A percentile compares a stretch with the other conserved stretches of the same genome.
These are phyloP conservation scores for Apodemus agrarius DNA, from an alignment of 2,797 vertebrate species.

Conservation along the genomic window DNA sequence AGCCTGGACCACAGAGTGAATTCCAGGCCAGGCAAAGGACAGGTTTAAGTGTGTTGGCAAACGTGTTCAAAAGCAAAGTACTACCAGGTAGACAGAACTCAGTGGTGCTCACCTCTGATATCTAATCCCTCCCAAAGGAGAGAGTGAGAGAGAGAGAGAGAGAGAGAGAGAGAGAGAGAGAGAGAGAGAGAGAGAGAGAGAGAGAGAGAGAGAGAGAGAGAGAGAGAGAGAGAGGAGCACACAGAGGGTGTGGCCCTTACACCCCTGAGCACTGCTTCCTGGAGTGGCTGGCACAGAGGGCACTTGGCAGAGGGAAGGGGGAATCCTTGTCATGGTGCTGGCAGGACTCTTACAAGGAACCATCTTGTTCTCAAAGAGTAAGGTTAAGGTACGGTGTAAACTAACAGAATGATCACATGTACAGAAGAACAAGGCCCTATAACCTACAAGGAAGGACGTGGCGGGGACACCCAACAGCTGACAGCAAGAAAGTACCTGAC, in stretches of 20 bases:
- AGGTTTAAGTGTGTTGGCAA: neutral
- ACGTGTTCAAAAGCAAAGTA: neutral
- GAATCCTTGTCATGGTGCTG: neutral
- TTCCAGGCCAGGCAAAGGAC: neutral
- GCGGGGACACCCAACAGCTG: neutral
- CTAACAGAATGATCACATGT: neutral
- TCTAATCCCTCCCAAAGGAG: neutral
- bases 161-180: no score
- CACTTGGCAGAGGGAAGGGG: neutral
- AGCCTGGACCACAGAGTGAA: neutral
- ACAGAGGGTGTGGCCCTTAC: rapidly evolving
- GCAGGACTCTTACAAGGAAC: neutral
- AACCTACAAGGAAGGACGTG: neutral
- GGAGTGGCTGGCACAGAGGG: neutral
- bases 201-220: no score
- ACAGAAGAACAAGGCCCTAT: neutral
- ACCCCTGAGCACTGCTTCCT: neutral
- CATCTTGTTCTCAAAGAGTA: neutral
- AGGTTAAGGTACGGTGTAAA: neutral
- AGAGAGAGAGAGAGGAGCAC: neutral
- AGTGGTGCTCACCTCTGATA: neutral
- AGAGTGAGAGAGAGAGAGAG: no score
- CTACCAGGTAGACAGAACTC: neutral
- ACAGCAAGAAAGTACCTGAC: neutral
- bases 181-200: no score